A percentile compares a stretch with the other conserved stretches of the same genome.
These are phyloP conservation scores for Crotalus adamanteus DNA, from an alignment of 2,797 vertebrate species.

Conservation along the genomic window DNA sequence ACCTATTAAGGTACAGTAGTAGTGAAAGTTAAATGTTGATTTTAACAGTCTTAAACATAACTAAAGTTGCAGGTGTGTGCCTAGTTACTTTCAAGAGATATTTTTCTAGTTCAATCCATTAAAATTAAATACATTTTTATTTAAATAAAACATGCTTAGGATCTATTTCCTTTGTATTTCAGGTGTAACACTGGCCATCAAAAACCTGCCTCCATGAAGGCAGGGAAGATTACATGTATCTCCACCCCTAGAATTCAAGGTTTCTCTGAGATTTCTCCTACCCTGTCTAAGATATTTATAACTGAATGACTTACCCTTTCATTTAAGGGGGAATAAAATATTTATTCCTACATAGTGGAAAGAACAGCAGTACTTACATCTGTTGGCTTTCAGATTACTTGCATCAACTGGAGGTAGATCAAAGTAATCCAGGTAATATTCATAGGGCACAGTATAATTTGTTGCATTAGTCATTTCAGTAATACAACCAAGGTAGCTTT, in stretches of 20 bases:
- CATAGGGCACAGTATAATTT: slow-evolving; percentile 72
- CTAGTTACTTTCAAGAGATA: neutral
- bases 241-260: neutral
- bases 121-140: neutral
- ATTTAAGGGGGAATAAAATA: neutral
- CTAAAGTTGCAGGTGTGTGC: neutral
- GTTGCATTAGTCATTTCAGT: slow-evolving; percentile 70
- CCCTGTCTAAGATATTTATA: neutral
- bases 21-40: neutral
- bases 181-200: neutral
- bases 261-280: neutral
- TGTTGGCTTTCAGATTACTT: slow-evolving; percentile 82
- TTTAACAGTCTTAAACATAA: neutral
- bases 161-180: neutral
- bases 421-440: slow-evolving; percentile 89
- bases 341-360: neutral
- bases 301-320: neutral
- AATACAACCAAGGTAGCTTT: slow-evolving; percentile 37
- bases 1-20: no score
- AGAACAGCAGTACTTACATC: slow-evolving; percentile 79
- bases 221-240: neutral
- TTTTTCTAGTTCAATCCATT: neutral
- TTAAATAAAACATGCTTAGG: neutral
- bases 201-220: neutral
- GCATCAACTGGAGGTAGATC: slow-evolving; percentile 87